Evolutionary conservation across 2,797 vertebrate species (phyloP).

Genomic region (Sebastes vulpes): DNA sequence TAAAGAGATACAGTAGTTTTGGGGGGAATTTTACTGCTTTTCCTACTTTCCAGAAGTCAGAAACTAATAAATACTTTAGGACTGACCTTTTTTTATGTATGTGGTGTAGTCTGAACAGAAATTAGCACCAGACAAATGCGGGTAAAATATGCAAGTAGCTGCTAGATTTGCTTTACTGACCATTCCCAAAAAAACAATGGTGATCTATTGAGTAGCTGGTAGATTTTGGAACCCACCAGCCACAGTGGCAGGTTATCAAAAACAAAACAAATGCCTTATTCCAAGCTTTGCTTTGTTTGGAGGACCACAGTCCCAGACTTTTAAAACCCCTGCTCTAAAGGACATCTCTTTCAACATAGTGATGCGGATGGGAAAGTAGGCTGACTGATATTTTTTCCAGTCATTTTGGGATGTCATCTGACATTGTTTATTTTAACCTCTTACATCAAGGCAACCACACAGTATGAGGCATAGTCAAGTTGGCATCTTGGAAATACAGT

Average conservation of each 20-base stretch:
- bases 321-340: neutral
- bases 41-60: neutral
- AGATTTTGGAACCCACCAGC: neutral
- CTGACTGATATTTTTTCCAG: neutral
- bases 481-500: constrained; percentile 26
- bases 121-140: neutral
- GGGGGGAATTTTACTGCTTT: neutral
- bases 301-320: neutral
- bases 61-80: neutral
- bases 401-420: constrained; percentile 19
- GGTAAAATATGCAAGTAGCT: neutral
- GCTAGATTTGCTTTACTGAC: neutral
- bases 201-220: neutral
- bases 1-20: neutral
- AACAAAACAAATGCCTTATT: neutral
- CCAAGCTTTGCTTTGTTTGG: neutral
- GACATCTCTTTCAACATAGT: neutral
- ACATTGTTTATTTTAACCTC: constrained; percentile 36
- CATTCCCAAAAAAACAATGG: neutral
- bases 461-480: neutral
- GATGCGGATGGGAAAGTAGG: neutral
- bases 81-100: neutral
- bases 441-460: constrained; percentile 26
- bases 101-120: neutral
- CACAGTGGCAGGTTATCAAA: neutral